These are phyloP conservation scores for Eumerus sabulonum DNA, from an alignment of 2,888 invertebrate genomes.

Conservation along the genomic window DNA sequence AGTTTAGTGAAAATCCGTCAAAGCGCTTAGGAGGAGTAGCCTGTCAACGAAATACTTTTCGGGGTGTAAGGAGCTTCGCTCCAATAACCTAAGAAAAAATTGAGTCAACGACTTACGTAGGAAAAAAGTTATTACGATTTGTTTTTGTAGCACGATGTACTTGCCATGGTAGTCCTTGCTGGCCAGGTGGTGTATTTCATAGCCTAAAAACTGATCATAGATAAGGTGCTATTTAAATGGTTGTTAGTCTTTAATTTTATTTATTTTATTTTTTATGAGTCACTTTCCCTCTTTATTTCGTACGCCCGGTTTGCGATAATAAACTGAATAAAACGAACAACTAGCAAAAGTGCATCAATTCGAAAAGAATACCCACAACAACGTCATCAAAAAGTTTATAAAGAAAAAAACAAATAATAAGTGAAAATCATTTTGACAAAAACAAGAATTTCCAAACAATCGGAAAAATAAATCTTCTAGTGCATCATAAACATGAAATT, in stretches of 20 bases:
- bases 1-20: too few species aligned
- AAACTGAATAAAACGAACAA: constrained; percentile 63
- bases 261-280: neutral
- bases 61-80: too few species aligned
- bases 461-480: constrained; percentile 71
- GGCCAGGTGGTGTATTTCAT: neutral
- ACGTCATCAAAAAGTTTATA: constrained; percentile 69
- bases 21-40: too few species aligned
- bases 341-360: constrained; percentile 61
- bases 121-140: too few species aligned
- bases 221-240: constrained; percentile 17
- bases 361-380: constrained; percentile 62
- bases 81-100: too few species aligned
- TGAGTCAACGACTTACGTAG: too few species aligned
- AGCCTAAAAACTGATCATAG: neutral
- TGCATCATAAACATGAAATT: constrained; percentile 63
- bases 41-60: too few species aligned
- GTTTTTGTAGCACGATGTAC: too few species aligned
- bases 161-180: neutral
- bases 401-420: constrained; percentile 64
- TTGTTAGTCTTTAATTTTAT: constrained; percentile 22
- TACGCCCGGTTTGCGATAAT: constrained; percentile 43
- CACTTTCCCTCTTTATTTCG: neutral
- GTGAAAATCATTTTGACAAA: constrained; percentile 69
- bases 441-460: constrained; percentile 41